These are phyloP conservation scores for Crepidodera aurea DNA, from an alignment of 2,888 invertebrate species.

Conservation along the genomic window DNA sequence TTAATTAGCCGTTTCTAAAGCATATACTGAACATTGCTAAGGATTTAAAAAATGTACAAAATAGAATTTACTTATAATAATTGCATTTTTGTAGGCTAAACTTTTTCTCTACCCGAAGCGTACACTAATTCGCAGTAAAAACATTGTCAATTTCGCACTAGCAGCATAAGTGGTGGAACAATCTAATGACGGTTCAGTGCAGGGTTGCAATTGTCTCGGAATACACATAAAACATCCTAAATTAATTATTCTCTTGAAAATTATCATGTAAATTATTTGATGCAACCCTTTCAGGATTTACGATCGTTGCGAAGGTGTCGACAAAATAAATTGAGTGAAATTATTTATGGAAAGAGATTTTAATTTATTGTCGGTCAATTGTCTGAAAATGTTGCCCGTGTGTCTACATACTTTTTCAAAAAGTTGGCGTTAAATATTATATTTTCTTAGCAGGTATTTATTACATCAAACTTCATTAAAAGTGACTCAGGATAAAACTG, in stretches of 20 bases:
- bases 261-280: constrained; percentile 48
- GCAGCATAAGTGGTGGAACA: constrained; percentile 39
- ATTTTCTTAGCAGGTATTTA: too few species aligned
- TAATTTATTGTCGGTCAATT: constrained; percentile 27
- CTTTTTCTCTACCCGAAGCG: neutral
- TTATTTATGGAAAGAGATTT: constrained; percentile 28
- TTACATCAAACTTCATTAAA: too few species aligned
- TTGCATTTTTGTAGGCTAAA: neutral
- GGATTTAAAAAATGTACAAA: too few species aligned
- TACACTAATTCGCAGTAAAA: constrained; percentile 5
- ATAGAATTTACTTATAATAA: too few species aligned
- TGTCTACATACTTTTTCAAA: too few species aligned
- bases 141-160: constrained; percentile 14
- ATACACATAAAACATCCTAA: constrained; percentile 42
- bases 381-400: constrained; percentile 6
- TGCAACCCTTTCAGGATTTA: constrained; percentile 48
- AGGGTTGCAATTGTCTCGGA: constrained; percentile 35
- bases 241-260: constrained; percentile 43
- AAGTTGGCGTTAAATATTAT: too few species aligned
- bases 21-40: too few species aligned
- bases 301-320: constrained; percentile 42
- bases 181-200: constrained; percentile 37
- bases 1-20: too few species aligned
- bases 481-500: too few species aligned
- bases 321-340: constrained; percentile 44